Percentiles rank a stretch among this genome's conserved stretches.
These are phyloP conservation scores for Lepidochrysops patricia DNA, from an alignment of 2,888 invertebrate species.

Conservation along the genomic window DNA sequence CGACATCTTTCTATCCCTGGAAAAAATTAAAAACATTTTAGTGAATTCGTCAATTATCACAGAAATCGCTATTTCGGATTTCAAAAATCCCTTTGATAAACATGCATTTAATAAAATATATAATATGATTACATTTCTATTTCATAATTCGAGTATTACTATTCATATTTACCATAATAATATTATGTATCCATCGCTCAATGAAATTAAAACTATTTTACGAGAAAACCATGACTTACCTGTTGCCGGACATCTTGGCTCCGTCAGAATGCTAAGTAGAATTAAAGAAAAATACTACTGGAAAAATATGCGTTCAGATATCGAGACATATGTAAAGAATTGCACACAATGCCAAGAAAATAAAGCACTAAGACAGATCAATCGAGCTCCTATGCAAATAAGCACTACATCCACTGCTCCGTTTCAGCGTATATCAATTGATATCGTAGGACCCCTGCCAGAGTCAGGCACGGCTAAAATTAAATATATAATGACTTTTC, in stretches of 20 bases:
- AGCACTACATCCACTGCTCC: not conserved
- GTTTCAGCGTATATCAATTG: slow-evolving; percentile 2
- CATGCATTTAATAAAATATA: slow-evolving; percentile 14
- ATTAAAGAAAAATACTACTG: slow-evolving; percentile 15
- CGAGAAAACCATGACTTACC: slow-evolving; percentile 21
- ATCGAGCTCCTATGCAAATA: not conserved
- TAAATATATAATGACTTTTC: slow-evolving; percentile 16
- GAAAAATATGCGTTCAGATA: too few relatives aligned
- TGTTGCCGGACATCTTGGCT: slow-evolving; percentile 18
- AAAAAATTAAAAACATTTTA: not conserved
- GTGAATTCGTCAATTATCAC: not conserved
- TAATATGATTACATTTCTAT: slow-evolving; percentile 15
- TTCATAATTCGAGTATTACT: slow-evolving; percentile 15
- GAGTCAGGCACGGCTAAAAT: slow-evolving; percentile 15
- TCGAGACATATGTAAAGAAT: too few relatives aligned
- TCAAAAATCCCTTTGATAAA: slow-evolving; percentile 19
- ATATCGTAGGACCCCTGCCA: slow-evolving; percentile 20
- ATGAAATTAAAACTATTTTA: slow-evolving; percentile 3
- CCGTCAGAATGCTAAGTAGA: slow-evolving; percentile 13
- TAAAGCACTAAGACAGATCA: too few relatives aligned
- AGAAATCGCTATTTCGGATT: slow-evolving; percentile 17
- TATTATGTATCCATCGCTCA: slow-evolving; percentile 14
- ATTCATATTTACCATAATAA: slow-evolving; percentile 16
- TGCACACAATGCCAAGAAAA: too few relatives aligned
- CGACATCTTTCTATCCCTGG: slow-evolving; percentile 1